Evolutionary conservation across 2,113 vertebrate genomes (phyloP).

Genomic region (Uria lomvia): DNA sequence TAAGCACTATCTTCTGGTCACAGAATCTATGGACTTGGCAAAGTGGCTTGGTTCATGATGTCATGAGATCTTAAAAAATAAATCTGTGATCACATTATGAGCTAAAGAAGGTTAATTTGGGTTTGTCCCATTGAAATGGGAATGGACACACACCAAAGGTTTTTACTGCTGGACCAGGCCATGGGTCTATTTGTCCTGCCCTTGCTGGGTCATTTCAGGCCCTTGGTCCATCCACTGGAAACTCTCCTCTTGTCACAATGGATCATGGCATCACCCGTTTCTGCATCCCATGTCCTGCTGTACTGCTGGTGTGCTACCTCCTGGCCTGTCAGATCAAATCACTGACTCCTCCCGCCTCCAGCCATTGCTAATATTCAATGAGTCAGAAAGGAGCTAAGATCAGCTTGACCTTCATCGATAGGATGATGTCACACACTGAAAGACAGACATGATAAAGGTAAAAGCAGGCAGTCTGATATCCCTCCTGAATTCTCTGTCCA

Average conservation of each 20-base stretch:
- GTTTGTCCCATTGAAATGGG: neutral
- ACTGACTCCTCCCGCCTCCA: neutral
- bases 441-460: neutral
- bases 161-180: neutral
- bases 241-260: slow-evolving; percentile 30
- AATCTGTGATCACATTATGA: neutral
- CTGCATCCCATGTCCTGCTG: neutral
- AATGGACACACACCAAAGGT: neutral
- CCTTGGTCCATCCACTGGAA: neutral
- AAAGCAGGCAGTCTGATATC: neutral
- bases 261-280: neutral
- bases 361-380: slow-evolving; percentile 17
- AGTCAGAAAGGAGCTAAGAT: slow-evolving; percentile 34
- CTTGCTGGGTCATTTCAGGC: slow-evolving; percentile 20
- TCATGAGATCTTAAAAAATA: neutral
- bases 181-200: neutral
- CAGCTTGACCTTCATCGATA: slow-evolving; percentile 31
- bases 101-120: neutral
- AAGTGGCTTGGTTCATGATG: neutral
- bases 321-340: slow-evolving; percentile 47
- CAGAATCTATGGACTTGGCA: neutral
- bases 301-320: slow-evolving; percentile 10
- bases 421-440: slow-evolving; percentile 6
- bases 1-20: neutral
- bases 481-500: neutral